Percentiles rank a stretch among this genome's conserved stretches.
Conservation (phyloP, 2,113 vertebrate species). For the Cepphus grylle region DNA sequence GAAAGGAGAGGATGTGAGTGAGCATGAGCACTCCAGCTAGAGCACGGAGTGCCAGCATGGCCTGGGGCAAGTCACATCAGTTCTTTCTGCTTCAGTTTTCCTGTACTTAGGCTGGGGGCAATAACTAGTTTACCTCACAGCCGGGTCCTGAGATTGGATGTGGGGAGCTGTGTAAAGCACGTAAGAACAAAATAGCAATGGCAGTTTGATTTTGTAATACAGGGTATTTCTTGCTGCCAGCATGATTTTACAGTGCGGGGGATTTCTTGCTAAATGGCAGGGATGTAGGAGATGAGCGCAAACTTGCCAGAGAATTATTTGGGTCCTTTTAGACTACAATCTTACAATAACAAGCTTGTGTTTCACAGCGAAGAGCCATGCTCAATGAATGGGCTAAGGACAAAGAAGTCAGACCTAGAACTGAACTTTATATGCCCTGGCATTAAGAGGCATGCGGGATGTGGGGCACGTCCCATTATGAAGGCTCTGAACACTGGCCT, state of each 20-base stretch:
- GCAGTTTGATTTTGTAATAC: conserved; percentile 6
- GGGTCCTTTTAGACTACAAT: background rate
- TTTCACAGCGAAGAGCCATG: background rate
- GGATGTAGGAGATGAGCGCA: background rate
- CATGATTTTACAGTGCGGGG: background rate
- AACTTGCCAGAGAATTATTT: background rate
- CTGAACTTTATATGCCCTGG: background rate
- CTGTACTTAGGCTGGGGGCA: background rate
- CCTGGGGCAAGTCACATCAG: background rate
- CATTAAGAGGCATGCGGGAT: background rate
- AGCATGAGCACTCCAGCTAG: background rate
- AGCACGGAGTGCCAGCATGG: background rate
- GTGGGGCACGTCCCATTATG: background rate
- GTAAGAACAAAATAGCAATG: background rate
- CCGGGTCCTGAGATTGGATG: background rate
- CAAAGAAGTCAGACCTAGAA: background rate
- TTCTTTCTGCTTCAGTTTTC: conserved; percentile 52
- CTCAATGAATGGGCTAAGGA: background rate
- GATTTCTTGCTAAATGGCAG: background rate
- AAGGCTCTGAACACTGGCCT: background rate
- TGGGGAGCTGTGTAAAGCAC: background rate
- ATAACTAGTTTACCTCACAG: background rate
- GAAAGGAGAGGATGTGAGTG: background rate
- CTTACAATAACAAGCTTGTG: background rate
- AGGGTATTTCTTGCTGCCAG: background rate